Percentiles rank a stretch among this genome's conserved stretches.
Conservation (phyloP, 2,888 invertebrate genomes). For the Galerucella calmariensis region DNA sequence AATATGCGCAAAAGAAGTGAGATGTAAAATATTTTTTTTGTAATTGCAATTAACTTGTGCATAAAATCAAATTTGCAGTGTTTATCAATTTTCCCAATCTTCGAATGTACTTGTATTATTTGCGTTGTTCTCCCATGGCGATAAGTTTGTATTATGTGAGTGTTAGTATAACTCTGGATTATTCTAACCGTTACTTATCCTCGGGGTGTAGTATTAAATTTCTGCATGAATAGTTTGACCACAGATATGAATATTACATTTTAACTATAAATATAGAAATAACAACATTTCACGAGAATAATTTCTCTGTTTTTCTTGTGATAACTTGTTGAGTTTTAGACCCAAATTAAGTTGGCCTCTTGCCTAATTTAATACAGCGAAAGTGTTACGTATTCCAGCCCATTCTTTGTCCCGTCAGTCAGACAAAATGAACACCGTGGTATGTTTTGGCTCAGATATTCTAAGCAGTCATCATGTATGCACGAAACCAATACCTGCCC, state of each 20-base stretch:
- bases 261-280: conserved; percentile 18
- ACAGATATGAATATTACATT: conserved; percentile 16
- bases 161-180: conserved; percentile 39
- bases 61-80: background rate
- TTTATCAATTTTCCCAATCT: conserved; percentile 29
- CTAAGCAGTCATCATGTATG: conserved; percentile 45
- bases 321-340: background rate
- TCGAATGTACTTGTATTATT: conserved; percentile 34
- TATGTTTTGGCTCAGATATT: conserved; percentile 31
- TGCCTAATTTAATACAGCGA: conserved; percentile 3
- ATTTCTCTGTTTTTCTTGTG: too few relatives aligned
- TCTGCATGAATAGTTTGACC: conserved; percentile 33
- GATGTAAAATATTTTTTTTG: too few relatives aligned
- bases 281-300: conserved; percentile 8
- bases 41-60: background rate
- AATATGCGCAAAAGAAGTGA: too few relatives aligned
- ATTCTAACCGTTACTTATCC: conserved; percentile 36
- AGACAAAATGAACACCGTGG: conserved; percentile 36
- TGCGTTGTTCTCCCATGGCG: conserved; percentile 26
- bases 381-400: conserved; percentile 13
- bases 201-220: conserved; percentile 36
- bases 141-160: conserved; percentile 37
- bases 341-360: background rate
- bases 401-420: conserved; percentile 19
- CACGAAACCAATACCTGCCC: conserved; percentile 50